Conservation (phyloP, 1,140 invertebrate species). For the Tetragonula clypearis region DNA sequence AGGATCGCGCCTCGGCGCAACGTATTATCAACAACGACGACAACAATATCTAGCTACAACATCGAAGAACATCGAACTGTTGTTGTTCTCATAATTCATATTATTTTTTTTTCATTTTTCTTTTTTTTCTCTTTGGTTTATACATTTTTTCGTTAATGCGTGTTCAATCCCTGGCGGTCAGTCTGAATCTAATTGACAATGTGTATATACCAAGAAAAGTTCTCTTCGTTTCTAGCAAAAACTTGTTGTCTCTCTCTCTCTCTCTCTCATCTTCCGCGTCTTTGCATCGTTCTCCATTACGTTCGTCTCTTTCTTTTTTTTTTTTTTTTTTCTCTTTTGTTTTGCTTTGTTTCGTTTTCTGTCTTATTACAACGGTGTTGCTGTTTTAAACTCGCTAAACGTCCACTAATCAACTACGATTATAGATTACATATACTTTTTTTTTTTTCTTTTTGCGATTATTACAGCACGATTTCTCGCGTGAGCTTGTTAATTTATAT, state of each 20-base stretch:
- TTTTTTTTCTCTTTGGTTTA: neutral
- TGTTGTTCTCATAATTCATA: neutral
- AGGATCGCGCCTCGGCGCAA: slow-evolving; percentile 5
- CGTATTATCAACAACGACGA: slow-evolving; percentile 64
- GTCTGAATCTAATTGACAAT: slow-evolving; percentile 83
- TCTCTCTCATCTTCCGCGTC: neutral
- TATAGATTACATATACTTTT: slow-evolving; percentile 25
- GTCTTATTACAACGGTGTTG: slow-evolving; percentile 1
- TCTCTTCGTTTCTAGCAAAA: slow-evolving; percentile 54
- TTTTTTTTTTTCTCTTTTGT: too few species aligned
- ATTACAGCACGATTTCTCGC: slow-evolving; percentile 30
- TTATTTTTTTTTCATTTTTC: neutral
- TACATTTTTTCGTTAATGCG: slow-evolving; percentile 62
- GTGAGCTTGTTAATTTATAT: slow-evolving; percentile 6
- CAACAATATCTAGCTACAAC: slow-evolving; percentile 72
- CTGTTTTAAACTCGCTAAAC: slow-evolving; percentile 49
- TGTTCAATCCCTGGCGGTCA: slow-evolving; percentile 81
- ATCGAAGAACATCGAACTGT: slow-evolving; percentile 72
- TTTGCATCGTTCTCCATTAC: slow-evolving; percentile 6
- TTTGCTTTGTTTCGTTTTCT: slow-evolving; percentile 7
- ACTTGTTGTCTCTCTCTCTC: slow-evolving; percentile 1
- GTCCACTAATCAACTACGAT: slow-evolving; percentile 48
- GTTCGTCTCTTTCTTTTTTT: too few species aligned
- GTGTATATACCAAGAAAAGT: slow-evolving; percentile 73
- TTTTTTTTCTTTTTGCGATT: slow-evolving; percentile 8